Evolutionary conservation across 2,113 vertebrate genomes (phyloP).

Genomic region (Zosterops borbonicus): DNA sequence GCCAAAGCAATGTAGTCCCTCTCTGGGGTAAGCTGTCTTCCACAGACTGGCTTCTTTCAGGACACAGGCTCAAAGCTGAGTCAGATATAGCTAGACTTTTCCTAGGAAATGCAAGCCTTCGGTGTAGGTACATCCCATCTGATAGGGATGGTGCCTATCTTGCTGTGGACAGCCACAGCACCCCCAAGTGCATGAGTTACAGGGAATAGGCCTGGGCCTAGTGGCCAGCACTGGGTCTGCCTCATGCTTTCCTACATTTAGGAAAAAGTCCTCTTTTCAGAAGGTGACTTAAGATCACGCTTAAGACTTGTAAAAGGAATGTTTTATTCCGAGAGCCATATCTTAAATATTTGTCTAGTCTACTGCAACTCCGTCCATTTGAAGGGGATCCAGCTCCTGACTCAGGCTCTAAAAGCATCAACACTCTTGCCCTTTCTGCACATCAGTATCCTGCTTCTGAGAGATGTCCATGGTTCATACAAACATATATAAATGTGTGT

Average conservation of each 20-base stretch:
- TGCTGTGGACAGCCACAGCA: fast-evolving
- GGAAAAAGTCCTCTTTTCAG: neutral
- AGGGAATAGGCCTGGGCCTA: neutral
- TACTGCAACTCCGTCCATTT: neutral
- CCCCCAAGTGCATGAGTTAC: neutral
- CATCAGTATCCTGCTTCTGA: neutral
- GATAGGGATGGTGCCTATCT: neutral
- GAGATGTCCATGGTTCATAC: neutral
- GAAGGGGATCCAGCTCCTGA: neutral
- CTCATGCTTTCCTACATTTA: neutral
- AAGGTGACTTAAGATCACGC: neutral
- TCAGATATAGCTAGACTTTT: neutral
- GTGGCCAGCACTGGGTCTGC: neutral
- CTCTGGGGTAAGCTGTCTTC: neutral
- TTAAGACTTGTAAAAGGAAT: neutral
- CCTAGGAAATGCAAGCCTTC: neutral
- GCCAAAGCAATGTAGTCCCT: neutral
- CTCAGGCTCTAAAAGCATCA: neutral
- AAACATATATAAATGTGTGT: neutral
- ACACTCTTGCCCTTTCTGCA: neutral
- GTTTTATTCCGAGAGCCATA: neutral
- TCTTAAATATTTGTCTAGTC: neutral
- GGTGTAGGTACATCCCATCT: neutral
- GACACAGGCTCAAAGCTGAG: neutral
- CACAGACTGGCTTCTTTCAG: neutral